Evolutionary conservation across 2,797 vertebrate species (phyloP).

Genomic region (Valencia hispanica): DNA sequence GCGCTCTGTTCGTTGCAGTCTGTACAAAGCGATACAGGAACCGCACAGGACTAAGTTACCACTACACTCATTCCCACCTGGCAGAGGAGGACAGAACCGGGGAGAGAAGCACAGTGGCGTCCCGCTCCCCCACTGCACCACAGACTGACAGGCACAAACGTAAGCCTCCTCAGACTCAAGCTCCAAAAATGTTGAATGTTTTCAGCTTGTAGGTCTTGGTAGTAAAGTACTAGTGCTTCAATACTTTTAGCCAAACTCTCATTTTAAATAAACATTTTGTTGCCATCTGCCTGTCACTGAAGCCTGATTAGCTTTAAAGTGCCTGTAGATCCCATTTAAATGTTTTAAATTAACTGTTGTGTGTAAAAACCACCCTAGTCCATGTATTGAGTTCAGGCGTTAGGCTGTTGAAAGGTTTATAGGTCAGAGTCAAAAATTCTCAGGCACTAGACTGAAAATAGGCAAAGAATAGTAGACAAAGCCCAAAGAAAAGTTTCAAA

Average conservation of each 20-base stretch:
- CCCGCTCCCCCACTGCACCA: conserved; percentile 82
- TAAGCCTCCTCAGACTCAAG: conserved; percentile 68
- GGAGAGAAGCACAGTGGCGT: conserved; percentile 85
- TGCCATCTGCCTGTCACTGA: not conserved
- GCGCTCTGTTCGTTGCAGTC: conserved; percentile 76
- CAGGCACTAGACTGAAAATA: not conserved
- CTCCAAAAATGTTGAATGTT: too few relatives aligned
- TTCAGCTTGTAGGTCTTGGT: not conserved
- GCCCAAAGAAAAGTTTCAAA: not conserved
- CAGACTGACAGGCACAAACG: conserved; percentile 93
- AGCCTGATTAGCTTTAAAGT: not conserved
- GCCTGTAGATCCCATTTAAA: not conserved
- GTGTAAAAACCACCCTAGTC: not conserved
- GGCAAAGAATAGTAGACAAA: not conserved
- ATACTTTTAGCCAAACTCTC: not conserved
- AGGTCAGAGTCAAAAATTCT: not conserved
- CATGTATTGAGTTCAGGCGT: not conserved
- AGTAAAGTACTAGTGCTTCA: not conserved
- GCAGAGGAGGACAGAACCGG: conserved; percentile 89
- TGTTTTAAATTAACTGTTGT: not conserved
- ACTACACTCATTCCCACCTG: conserved; percentile 95
- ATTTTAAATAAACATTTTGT: not conserved
- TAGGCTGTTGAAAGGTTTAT: not conserved
- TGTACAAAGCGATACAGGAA: conserved; percentile 98
- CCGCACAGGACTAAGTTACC: conserved; percentile 95